These are phyloP conservation scores for Jacana jacana DNA, from an alignment of 2,113 vertebrate genomes.

Conservation along the genomic window DNA sequence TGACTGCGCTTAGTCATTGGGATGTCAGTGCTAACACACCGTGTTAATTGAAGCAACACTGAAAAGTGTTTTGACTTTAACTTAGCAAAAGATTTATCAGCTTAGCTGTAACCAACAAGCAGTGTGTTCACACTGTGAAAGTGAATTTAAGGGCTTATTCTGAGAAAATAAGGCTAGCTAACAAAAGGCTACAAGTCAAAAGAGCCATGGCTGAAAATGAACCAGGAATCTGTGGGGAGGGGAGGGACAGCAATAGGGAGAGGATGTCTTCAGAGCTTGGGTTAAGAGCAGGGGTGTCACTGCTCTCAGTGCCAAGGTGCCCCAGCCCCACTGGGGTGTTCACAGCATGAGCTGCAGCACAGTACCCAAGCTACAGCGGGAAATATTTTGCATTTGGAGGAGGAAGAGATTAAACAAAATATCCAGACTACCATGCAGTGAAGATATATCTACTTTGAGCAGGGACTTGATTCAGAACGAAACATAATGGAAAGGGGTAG, in stretches of 20 bases:
- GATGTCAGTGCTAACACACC: background rate
- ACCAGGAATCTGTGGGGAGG: background rate
- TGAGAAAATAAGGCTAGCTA: background rate
- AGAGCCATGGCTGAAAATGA: rapidly evolving
- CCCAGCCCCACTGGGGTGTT: background rate
- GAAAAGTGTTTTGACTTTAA: slow-evolving; percentile 45
- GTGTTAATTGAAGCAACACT: slow-evolving; percentile 39
- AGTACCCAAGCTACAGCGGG: background rate
- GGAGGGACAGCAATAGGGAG: background rate
- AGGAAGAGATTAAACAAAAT: background rate
- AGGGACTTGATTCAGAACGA: background rate
- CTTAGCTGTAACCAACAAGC: slow-evolving; percentile 27
- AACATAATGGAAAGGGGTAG: background rate
- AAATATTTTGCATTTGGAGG: background rate
- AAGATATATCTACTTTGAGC: background rate
- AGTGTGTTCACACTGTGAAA: background rate
- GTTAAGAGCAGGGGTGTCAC: background rate
- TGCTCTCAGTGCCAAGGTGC: background rate
- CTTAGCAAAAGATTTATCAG: background rate
- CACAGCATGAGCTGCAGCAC: background rate
- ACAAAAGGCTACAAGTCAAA: background rate
- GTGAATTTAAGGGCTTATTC: background rate
- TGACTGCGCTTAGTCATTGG: slow-evolving; percentile 25
- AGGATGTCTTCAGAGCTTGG: background rate
- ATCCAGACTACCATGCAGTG: background rate